Evolutionary conservation across 1,140 invertebrate species (phyloP), one percentile per base, ranked within the genome.

Genomic region (Cherax quadricarinatus): DNA sequence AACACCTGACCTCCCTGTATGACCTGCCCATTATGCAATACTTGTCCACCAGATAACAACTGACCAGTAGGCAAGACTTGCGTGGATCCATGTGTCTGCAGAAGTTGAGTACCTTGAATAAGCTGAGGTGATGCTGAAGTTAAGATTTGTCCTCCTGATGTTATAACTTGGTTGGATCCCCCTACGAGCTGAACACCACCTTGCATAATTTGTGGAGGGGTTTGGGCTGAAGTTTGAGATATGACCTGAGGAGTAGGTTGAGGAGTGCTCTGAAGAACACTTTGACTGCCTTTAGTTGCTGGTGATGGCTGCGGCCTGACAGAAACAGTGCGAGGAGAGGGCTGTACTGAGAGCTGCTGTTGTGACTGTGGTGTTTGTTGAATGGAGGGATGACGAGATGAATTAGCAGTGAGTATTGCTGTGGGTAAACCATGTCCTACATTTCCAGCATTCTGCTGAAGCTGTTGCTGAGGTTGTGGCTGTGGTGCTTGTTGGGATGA

Each of bases 71-170:
- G 86, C 62, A 91, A 48, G 62, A 91, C 90, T 51, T 91, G 90
- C 70, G 90, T 87, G 21, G 90, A 91, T 18, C 90, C 90, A 62
- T 73, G 90, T 49, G 84, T 21, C 51, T 91, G 90, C 12, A 91
- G 21, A 12, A 91, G 90, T 48, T 91, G 90, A 70, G 90, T 87
- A 18, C 90, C 90, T 57, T 79, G 84, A 49, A 91, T 24, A 24
- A 91, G 78, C 21, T 91, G 90, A 21, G 89, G 70, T 10, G 84
- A 60, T 53, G 90, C 90, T 48, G 90, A 91, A 24, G 90, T 91
- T 78, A 91, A 73, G 53, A 91, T 91, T 57, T 91, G 90, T n/a
- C 90, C 90, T 53, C 90, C 90, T 81, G 90, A 91, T 53, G 90
- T 91, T n/a, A 91, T 91, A 57, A 91, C 90, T 79, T 91, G 90